These are phyloP conservation scores for Pentalonia nigronervosa DNA, from an alignment of 1,140 invertebrate genomes.

Conservation along the genomic window DNA sequence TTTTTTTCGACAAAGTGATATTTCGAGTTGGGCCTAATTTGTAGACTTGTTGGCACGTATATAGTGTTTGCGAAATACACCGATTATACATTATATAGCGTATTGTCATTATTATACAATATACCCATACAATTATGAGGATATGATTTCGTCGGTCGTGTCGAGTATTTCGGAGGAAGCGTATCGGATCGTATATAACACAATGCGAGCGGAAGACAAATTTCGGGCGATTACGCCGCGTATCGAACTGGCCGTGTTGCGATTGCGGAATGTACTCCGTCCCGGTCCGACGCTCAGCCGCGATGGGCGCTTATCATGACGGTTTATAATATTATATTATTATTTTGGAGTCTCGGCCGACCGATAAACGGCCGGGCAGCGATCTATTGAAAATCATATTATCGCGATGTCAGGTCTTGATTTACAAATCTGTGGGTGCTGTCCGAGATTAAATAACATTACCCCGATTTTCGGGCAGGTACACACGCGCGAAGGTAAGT, in stretches of 20 bases:
- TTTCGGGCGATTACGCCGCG: neutral
- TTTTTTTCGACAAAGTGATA: neutral
- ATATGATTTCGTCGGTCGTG: neutral
- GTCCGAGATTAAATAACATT: neutral
- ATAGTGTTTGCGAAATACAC: neutral
- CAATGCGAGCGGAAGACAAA: neutral
- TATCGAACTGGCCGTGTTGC: neutral
- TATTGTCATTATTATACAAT: neutral
- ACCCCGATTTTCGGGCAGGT: neutral
- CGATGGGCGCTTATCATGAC: neutral
- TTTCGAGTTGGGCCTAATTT: neutral
- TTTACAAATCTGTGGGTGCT: neutral
- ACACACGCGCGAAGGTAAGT: neutral
- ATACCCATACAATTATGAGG: neutral
- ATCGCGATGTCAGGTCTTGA: neutral
- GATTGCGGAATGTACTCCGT: neutral
- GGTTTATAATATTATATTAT: too few species aligned
- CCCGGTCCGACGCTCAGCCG: neutral
- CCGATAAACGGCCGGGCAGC: neutral
- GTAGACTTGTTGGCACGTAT: too few species aligned
- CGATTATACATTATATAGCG: neutral
- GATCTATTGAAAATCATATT: neutral
- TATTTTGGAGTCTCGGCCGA: too few species aligned
- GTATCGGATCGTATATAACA: neutral
- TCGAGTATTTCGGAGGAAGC: slow-evolving; percentile 10